A percentile compares a stretch with the other conserved stretches of the same genome.
Evolutionary conservation across 2,113 vertebrate genomes (phyloP).

Genomic region (Muntiacus muntjak): DNA sequence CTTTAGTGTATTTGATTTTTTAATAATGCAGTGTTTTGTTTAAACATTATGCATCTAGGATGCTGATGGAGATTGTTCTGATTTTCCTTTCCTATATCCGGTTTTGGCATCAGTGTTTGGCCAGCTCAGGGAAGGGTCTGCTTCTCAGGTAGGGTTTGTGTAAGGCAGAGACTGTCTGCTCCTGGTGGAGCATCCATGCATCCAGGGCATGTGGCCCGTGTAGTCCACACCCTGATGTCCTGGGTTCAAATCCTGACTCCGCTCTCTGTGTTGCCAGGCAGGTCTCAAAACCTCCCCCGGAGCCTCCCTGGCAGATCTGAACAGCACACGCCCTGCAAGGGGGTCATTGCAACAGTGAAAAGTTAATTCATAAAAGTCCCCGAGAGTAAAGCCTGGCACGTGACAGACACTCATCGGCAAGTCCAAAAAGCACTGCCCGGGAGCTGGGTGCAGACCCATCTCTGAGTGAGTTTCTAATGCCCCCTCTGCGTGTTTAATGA

Average conservation of each 20-base stretch:
- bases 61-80: not conserved
- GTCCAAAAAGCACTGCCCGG: not conserved
- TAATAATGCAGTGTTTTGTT: not conserved
- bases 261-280: not conserved
- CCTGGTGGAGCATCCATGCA: not conserved
- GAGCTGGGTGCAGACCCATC: not conserved
- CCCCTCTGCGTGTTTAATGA: not conserved
- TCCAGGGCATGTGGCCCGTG: not conserved
- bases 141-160: not conserved
- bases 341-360: not conserved
- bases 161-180: not conserved
- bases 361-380: not conserved
- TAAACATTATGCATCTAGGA: not conserved
- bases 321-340: not conserved
- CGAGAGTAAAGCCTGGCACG: not conserved
- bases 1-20: not conserved
- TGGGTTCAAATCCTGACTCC: not conserved
- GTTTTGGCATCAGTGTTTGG: not conserved
- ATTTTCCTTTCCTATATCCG: not conserved
- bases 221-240: not conserved
- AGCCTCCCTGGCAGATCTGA: not conserved
- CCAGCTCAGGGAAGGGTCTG: not conserved
- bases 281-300: not conserved
- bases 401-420: not conserved
- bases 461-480: not conserved